Percentiles rank a stretch among this genome's conserved stretches.
Evolutionary conservation across 1,140 invertebrate genomes (phyloP).

Genomic region (Neelides sp.): DNA sequence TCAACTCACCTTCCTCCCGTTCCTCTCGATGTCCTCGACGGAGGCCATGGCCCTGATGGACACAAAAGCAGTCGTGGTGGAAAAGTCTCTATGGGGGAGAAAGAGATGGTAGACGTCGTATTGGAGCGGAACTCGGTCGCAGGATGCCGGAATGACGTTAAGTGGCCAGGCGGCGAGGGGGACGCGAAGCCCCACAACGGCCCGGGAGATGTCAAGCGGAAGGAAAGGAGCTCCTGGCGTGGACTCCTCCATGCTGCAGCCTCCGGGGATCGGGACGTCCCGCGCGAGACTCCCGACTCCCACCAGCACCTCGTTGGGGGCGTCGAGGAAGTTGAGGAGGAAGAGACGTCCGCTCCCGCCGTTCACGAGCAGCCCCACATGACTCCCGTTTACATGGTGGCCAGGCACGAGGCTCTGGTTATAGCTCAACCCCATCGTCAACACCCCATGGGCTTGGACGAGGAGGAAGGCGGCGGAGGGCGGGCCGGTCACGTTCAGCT

Average conservation of each 20-base stretch:
- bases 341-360: too few species aligned
- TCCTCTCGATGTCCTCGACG: slow-evolving; percentile 41
- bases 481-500: too few species aligned
- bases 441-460: slow-evolving; percentile 51
- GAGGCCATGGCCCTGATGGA: slow-evolving; percentile 50
- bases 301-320: slow-evolving; percentile 34
- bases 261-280: slow-evolving; percentile 58
- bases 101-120: slow-evolving; percentile 53
- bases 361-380: slow-evolving; percentile 47
- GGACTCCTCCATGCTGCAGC: slow-evolving; percentile 57
- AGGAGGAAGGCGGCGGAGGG: slow-evolving; percentile 44
- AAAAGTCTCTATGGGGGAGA: slow-evolving; percentile 45
- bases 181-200: slow-evolving; percentile 46
- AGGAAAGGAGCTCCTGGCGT: slow-evolving; percentile 53
- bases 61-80: slow-evolving; percentile 46
- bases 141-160: slow-evolving; percentile 28
- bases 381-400: slow-evolving; percentile 42
- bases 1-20: slow-evolving; percentile 45
- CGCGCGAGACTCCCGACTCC: slow-evolving; percentile 41
- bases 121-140: slow-evolving; percentile 34
- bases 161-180: slow-evolving; percentile 42
- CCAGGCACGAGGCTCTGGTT: slow-evolving; percentile 33
- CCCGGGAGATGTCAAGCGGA: slow-evolving; percentile 38
- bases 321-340: too few species aligned
- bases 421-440: slow-evolving; percentile 49